Evolutionary conservation across 2,113 vertebrate genomes (phyloP), one percentile per base, ranked within the genome.

Genomic region (Aplodontia rufa): DNA sequence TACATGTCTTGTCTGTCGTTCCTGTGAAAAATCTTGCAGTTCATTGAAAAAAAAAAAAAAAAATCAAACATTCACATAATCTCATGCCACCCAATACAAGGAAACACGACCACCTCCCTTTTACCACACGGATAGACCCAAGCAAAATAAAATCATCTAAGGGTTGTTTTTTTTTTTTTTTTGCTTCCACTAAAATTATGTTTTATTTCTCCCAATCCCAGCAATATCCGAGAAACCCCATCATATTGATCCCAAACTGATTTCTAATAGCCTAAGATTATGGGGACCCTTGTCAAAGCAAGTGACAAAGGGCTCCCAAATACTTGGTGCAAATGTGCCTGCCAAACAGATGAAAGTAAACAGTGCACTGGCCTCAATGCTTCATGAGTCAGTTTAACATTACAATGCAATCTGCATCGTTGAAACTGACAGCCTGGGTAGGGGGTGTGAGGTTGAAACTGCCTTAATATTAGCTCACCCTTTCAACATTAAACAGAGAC

Each of bases 201-300:
- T 98, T 98, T 98, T 98, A 98, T 99, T 98, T 98, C 97, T 97
- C 93, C 98, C 98, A 97, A 98, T 95, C 98, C 97, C 97, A 97
- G 85, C 93, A 96, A 94, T 89, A 96, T 96, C 97, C 97, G 90
- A 97, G 83, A 98, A 98, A 98, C 98, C 97, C 97, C 97, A 98
- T 97, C 96, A 95, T 95, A 98, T 95, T 91, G 96, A 98, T 92
- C 96, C 97, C 96, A 97, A 98, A 96, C 87, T 97, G 94, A 85
- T 95, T 95, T 98, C 93, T 97, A 98, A 93, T 97, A 97, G 94
- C 94, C 87, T 92, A 95, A 97, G 97, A 97, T 95, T 93, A 96
- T 94, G 97, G 60, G 98, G 98, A 98, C 97, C 97, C 86, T 97
- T 97, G 96, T 96, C 90, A 96, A 94, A 86, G 93, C 96, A 96